A percentile compares a stretch with the other conserved stretches of the same genome.
phyloP scores from a whole-genome alignment of 64 coral and sea anemone species.

The Actinia equina region DNA sequence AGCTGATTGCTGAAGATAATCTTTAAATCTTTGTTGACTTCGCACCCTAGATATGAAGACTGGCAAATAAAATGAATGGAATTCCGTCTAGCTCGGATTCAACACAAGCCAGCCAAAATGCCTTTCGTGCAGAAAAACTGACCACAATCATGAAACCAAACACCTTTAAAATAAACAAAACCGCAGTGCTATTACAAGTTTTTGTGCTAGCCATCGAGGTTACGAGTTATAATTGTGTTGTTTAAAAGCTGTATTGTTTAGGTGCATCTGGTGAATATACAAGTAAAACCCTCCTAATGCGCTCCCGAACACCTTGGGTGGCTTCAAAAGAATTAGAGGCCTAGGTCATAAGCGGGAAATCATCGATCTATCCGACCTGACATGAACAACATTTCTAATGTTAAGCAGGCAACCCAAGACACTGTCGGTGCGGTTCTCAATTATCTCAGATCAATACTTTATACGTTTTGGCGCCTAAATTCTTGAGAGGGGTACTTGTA shows the following conservation, averaged over 20 bases:
- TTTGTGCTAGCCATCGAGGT: slow-evolving; percentile 11
- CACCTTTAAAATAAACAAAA: slow-evolving; percentile 16
- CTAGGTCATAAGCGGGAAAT: not conserved
- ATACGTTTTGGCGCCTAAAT: slow-evolving; percentile 16
- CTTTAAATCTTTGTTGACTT: slow-evolving; percentile 3
- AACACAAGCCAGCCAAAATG: slow-evolving; percentile 1
- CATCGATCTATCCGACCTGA: not conserved
- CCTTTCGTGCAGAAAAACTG: slow-evolving; percentile 24
- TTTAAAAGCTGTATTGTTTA: slow-evolving; percentile 16
- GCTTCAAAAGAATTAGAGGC: slow-evolving; percentile 4
- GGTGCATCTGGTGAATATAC: slow-evolving; percentile 14
- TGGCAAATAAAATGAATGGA: not conserved
- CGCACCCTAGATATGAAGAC: not conserved
- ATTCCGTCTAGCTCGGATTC: not conserved
- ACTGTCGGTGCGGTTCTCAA: not conserved
- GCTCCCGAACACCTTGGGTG: slow-evolving; percentile 11
- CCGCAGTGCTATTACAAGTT: slow-evolving; percentile 30
- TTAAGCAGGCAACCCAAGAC: not conserved
- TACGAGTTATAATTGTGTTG: slow-evolving; percentile 15
- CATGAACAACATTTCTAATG: not conserved
- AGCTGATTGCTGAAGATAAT: slow-evolving; percentile 10
- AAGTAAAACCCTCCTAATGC: slow-evolving; percentile 4
- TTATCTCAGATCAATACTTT: slow-evolving; percentile 17
- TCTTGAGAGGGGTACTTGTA: slow-evolving; percentile 30
- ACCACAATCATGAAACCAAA: slow-evolving; percentile 20